phyloP scores from a whole-genome alignment of 2,113 vertebrate species.

The Oxyura jamaicensis region DNA sequence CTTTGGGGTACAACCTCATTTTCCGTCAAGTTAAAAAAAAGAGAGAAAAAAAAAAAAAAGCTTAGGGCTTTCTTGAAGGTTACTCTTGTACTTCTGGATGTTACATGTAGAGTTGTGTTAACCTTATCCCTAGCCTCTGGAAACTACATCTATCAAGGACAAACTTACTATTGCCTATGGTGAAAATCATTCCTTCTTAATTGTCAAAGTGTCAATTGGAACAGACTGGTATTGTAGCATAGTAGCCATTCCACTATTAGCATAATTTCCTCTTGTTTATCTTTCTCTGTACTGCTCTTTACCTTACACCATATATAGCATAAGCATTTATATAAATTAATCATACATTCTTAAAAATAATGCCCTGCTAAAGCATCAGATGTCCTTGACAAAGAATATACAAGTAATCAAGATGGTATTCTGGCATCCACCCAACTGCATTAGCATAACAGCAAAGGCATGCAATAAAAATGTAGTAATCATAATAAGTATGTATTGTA shows the following conservation, averaged over 20 bases:
- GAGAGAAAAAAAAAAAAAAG: not conserved
- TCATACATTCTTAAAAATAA: not conserved
- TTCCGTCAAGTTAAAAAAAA: not conserved
- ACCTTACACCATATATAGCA: not conserved
- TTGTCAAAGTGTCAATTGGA: not conserved
- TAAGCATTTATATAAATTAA: not conserved
- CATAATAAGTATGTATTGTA: not conserved
- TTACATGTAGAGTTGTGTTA: not conserved
- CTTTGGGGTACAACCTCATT: conserved; percentile 19
- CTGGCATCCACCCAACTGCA: not conserved
- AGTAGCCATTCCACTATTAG: not conserved
- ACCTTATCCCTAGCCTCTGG: not conserved
- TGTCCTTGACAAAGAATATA: not conserved
- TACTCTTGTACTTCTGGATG: not conserved
- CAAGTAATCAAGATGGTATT: not conserved
- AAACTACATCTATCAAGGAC: not conserved
- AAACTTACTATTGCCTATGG: not conserved
- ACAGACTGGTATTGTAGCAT: not conserved
- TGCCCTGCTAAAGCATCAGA: not conserved
- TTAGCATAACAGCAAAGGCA: not conserved
- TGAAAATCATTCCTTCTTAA: conserved; percentile 2
- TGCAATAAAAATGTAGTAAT: not conserved
- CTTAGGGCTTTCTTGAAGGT: not conserved
- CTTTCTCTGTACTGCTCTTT: not conserved
- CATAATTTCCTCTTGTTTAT: not conserved